Conservation (phyloP, 2,888 invertebrate species). For the Andrena haemorrhoa region DNA sequence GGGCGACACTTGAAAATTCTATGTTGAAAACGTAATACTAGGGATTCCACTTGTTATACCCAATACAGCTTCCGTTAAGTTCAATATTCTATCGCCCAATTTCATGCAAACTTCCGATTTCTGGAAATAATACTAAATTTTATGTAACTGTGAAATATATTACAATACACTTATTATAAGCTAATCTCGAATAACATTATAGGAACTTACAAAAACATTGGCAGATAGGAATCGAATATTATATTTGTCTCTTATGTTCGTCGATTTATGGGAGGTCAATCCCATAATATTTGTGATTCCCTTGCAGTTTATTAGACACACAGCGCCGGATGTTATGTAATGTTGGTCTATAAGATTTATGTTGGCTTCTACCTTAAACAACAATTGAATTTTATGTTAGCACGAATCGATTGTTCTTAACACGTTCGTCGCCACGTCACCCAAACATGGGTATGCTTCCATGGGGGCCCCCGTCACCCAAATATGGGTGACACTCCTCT, state of each 20-base stretch:
- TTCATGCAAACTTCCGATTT: constrained; percentile 64
- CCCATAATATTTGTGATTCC: constrained; percentile 71
- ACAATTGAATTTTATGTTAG: constrained; percentile 10
- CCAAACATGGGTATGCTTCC: too few species aligned
- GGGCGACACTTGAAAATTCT: constrained; percentile 25
- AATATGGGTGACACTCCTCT: too few species aligned
- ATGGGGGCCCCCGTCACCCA: too few species aligned
- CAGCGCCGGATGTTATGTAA: constrained; percentile 76
- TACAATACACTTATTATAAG: constrained; percentile 1
- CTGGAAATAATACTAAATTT: constrained; percentile 59
- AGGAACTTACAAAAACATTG: constrained; percentile 76
- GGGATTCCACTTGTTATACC: constrained; percentile 78
- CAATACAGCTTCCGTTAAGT: constrained; percentile 74
- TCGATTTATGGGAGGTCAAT: constrained; percentile 70
- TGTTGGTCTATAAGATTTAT: constrained; percentile 76
- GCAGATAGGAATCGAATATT: constrained; percentile 77
- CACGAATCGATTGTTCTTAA: not conserved
- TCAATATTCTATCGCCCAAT: constrained; percentile 77
- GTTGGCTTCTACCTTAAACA: constrained; percentile 76
- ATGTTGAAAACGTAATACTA: constrained; percentile 1
- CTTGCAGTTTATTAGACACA: constrained; percentile 79
- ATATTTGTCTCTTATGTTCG: constrained; percentile 76
- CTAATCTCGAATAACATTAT: constrained; percentile 60
- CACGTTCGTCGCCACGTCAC: too few species aligned
- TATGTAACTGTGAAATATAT: constrained; percentile 4